Conservation (phyloP, 2,797 vertebrate genomes). For the Lycodopsis pacificus region DNA sequence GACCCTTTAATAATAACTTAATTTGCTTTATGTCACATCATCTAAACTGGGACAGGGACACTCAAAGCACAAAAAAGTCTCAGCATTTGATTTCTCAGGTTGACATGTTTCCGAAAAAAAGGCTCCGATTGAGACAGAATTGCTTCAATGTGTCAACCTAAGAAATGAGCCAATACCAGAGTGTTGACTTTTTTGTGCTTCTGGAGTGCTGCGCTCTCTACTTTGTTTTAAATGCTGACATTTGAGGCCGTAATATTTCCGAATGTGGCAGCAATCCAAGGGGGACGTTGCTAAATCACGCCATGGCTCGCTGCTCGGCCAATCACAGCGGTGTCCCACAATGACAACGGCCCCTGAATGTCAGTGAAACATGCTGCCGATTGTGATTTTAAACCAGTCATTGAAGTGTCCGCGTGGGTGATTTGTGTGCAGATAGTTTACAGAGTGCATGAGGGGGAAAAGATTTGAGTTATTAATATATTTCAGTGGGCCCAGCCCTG, state of each 20-base stretch:
- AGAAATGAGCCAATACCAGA: background rate
- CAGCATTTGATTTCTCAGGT: constrained; percentile 7
- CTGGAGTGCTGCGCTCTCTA: background rate
- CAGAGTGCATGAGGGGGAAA: constrained; percentile 6
- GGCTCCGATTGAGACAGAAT: background rate
- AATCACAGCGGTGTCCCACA: constrained; percentile 8
- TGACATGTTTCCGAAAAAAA: constrained; percentile 2
- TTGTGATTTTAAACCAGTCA: background rate
- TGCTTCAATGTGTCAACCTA: background rate
- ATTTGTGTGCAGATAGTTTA: constrained; percentile 14
- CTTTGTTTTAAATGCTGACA: background rate
- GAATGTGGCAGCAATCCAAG: background rate
- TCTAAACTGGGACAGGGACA: background rate
- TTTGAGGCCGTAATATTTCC: background rate
- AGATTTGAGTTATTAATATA: background rate
- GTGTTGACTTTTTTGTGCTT: background rate
- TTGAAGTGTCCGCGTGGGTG: background rate
- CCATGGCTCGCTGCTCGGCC: background rate
- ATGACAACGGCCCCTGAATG: constrained; percentile 12
- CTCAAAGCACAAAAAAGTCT: constrained; percentile 1
- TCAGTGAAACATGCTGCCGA: constrained; percentile 3
- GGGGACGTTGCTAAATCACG: background rate
- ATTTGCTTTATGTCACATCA: background rate
- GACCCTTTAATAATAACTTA: background rate
- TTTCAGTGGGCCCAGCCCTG: constrained; percentile 22